Evolutionary conservation across 2,113 vertebrate species (phyloP), one percentile per base, ranked within the genome.

Genomic region (Probosciger aterrimus): DNA sequence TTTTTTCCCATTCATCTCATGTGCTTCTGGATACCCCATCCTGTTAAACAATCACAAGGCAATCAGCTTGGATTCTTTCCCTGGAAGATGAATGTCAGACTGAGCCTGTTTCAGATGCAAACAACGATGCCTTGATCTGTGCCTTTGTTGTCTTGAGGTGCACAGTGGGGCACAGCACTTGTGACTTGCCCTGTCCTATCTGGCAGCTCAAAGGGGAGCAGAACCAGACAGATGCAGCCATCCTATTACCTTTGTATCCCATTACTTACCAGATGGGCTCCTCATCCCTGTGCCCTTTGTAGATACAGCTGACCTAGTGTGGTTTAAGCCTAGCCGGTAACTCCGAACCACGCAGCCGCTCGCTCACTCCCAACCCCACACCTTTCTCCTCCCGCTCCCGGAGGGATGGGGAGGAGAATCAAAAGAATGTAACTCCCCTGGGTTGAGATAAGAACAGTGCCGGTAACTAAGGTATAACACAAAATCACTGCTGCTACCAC

Each of bases 181-280:
- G 9, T 23, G 46, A 6, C 27, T 57, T 20, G 18, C 52, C 23
- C 7, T 49, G 28, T 18, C 30, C 67, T 47, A 0, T 6, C 37
- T 9, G 9, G 37, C 31, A 60, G 28, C 71, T 79, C 37, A 9
- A 70, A 31, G 5, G 16, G 10, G 6, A 73, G 39, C 55, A 39
- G 52, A 50, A 57, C 2, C 2, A 28, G 43, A 28, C 0, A 1
- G 41, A 18, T 33, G 50, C 37, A 64, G 68, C 37, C 7, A 0
- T 8, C 52, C 30, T 27, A 0, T 53, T 62, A 44, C 22, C 44
- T 86, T 49, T 37, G 41, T 16, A 67, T 13, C 11, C 76, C 17
- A 0, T 28, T 50, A 28, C 31, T 16, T 53, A 4, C 55, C 28
- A 41, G 8, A 44, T 35, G 55, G 47, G 15, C 25, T 85, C 8